Evolutionary conservation across 2,113 vertebrate species (phyloP), one percentile per base, ranked within the genome.

Genomic region (Bothrops jararaca): DNA sequence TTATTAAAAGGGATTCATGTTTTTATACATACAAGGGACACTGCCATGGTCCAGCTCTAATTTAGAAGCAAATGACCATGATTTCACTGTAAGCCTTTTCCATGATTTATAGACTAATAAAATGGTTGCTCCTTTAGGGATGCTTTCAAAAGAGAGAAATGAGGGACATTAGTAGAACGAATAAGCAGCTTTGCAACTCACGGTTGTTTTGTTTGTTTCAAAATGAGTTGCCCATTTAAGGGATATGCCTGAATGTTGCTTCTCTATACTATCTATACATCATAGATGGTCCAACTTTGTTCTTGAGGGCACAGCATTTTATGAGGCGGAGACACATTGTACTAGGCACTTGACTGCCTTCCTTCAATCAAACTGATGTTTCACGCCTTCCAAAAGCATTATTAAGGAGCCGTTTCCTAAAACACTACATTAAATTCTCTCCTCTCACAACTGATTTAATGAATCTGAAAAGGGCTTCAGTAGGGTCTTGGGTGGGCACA

Each of bases 51-150:
- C 93, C 0, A 52, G 45, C 94, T 97, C 94, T 95, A 95, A 95
- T 97, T 96, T 96, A 95, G 91, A 96, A 97, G 86, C 53, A 96
- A 92, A 95, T 96, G 90, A 96, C 90, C 90, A 88, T 95, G 95
- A 94, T 96, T 97, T 94, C 92, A 94, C 86, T 93, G 54, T 94
- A 94, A 96, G 94, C 2, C 53, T 95, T 95, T 96, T 93, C 93
- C 54, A 54, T 96, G 90, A 97, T 97, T 97, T 97, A 97, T 97
- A 85, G 86, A 94, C 60, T 93, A 95, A 94, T 97, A 97, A 97
- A 96, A 12, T 13, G 95, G 53, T 93, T 95, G 60, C 89, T 91
- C 85, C 90, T 96, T 97, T 94, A 94, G 80, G n/a, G 39, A 90
- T 93, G 52, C 12, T 96, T 95, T 96, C 29, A 88, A 92, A 93